Percentiles rank a stretch among this genome's conserved stretches.
phyloP scores from a whole-genome alignment of 2,888 invertebrate genomes.

The Cheilosia pagana region DNA sequence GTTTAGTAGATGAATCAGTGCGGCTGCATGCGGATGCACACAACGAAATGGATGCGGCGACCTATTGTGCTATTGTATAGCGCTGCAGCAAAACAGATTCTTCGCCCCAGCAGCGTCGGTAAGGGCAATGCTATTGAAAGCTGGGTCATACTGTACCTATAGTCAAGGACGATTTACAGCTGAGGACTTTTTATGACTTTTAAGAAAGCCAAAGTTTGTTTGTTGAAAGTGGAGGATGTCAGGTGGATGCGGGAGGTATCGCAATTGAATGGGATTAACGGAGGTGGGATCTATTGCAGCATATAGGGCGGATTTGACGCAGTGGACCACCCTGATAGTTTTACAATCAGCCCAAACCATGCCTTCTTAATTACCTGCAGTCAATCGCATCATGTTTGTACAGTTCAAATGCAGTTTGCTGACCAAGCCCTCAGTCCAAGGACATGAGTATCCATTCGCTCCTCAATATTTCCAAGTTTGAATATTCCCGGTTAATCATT shows the following conservation, averaged over 20 bases:
- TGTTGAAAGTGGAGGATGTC: not conserved
- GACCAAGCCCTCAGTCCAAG: too few species aligned
- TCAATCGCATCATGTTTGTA: too few species aligned
- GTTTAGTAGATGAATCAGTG: constrained; percentile 38
- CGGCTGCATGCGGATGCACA: constrained; percentile 30
- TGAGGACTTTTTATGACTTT: not conserved
- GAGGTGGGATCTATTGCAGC: not conserved
- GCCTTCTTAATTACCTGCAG: too few species aligned
- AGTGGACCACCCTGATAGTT: too few species aligned
- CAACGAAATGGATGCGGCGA: constrained; percentile 9
- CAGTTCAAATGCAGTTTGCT: too few species aligned
- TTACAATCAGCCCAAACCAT: too few species aligned
- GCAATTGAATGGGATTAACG: not conserved
- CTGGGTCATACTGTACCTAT: not conserved
- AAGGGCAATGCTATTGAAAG: constrained; percentile 4
- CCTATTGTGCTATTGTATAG: not conserved
- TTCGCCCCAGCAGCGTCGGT: not conserved
- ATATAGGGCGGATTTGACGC: too few species aligned
- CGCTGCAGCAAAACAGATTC: not conserved
- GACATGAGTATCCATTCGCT: too few species aligned
- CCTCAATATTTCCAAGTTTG: too few species aligned
- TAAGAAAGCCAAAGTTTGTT: not conserved
- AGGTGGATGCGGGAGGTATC: not conserved
- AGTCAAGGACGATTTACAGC: too few species aligned
- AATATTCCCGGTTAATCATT: too few species aligned